These are phyloP conservation scores for Apodemia mormo DNA, from an alignment of 2,888 invertebrate genomes.

Conservation along the genomic window DNA sequence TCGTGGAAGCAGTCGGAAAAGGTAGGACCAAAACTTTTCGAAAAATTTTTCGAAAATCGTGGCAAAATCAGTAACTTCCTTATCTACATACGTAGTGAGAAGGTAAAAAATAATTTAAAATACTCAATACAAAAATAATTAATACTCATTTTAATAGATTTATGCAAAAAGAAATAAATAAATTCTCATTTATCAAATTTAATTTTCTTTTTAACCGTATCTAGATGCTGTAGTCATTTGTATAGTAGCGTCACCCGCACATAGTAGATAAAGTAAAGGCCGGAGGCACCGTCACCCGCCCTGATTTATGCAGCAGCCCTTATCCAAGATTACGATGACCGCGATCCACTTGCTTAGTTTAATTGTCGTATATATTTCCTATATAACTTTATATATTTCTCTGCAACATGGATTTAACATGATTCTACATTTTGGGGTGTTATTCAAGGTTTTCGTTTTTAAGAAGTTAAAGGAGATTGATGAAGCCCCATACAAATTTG, in stretches of 20 bases:
- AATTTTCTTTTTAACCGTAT: constrained; percentile 33
- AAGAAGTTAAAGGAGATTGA: too few species aligned
- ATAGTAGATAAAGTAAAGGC: constrained; percentile 78
- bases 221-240: constrained; percentile 41
- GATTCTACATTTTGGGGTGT: neutral
- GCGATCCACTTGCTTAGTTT: constrained; percentile 77
- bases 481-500: too few species aligned
- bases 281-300: constrained; percentile 69
- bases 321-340: constrained; percentile 82
- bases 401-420: neutral
- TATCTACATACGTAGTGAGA: too few species aligned
- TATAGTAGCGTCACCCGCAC: constrained; percentile 70
- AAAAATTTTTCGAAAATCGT: too few species aligned
- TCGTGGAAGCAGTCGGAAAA: too few species aligned
- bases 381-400: constrained; percentile 28
- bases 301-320: constrained; percentile 78
- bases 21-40: too few species aligned
- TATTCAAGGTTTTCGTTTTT: too few species aligned
- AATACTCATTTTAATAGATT: too few species aligned
- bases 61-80: too few species aligned
- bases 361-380: constrained; percentile 53
- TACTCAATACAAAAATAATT: too few species aligned
- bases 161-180: neutral
- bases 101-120: too few species aligned
- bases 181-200: neutral